Evolutionary conservation across 2,888 invertebrate genomes (phyloP).

Genomic region (Eugnorisma glareosa): DNA sequence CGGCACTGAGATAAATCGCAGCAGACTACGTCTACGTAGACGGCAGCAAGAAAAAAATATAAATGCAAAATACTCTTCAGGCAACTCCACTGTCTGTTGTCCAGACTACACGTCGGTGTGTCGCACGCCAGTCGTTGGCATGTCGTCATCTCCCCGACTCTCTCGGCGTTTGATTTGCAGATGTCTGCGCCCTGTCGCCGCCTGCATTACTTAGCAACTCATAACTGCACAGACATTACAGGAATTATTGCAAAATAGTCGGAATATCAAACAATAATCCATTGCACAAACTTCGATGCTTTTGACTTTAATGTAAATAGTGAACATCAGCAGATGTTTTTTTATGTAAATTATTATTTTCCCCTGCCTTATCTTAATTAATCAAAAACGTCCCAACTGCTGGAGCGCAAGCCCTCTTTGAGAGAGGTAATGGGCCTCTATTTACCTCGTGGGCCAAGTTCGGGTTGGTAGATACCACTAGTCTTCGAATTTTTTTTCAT

Average conservation of each 20-base stretch:
- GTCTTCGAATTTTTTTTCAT: too few species aligned
- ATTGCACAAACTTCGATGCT: not conserved
- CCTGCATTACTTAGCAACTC: conserved; percentile 52
- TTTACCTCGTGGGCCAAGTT: not conserved
- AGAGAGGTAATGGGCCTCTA: not conserved
- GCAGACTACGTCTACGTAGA: not conserved
- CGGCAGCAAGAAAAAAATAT: not conserved
- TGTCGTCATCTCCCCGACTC: conserved; percentile 40
- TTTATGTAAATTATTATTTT: not conserved
- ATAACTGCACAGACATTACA: conserved; percentile 9
- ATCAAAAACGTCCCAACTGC: not conserved
- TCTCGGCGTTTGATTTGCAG: conserved; percentile 70
- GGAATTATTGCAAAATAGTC: not conserved
- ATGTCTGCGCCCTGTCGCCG: conserved; percentile 58
- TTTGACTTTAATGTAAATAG: not conserved
- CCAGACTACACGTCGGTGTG: conserved; percentile 18
- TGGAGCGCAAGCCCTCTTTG: not conserved
- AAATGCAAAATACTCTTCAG: not conserved
- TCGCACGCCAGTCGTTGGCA: conserved; percentile 29
- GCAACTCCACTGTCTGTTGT: not conserved
- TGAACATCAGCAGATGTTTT: not conserved
- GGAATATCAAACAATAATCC: not conserved
- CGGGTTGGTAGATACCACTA: not conserved
- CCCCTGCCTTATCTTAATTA: not conserved
- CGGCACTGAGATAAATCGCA: too few species aligned